These are phyloP conservation scores for Ptiloglossa arizonensis DNA, from an alignment of 1,140 invertebrate genomes.

Conservation along the genomic window DNA sequence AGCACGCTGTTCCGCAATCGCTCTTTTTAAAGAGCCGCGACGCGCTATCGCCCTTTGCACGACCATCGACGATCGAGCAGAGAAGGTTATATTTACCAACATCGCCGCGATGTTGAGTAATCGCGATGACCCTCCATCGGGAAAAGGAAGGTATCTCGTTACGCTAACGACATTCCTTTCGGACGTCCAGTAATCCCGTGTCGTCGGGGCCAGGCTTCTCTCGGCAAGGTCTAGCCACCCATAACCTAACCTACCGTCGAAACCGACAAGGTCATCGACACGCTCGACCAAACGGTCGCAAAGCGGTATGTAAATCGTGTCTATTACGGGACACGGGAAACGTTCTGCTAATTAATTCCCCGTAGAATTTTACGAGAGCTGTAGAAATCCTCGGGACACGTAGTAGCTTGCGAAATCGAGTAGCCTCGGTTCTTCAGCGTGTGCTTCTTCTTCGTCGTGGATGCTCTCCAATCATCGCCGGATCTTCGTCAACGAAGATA, in stretches of 20 bases:
- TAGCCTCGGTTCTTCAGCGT: too few species aligned
- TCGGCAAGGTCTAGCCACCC: neutral
- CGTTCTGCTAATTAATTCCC: too few species aligned
- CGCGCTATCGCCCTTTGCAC: constrained; percentile 19
- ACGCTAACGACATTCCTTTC: constrained; percentile 4
- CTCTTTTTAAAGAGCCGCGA: neutral
- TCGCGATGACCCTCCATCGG: neutral
- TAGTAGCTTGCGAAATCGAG: too few species aligned
- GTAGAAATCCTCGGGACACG: too few species aligned
- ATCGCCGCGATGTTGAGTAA: neutral
- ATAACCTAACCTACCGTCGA: constrained; percentile 20
- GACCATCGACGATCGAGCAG: neutral
- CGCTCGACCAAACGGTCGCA: neutral
- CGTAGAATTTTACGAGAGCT: too few species aligned
- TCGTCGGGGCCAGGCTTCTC: too few species aligned
- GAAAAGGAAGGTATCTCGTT: neutral
- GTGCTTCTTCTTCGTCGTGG: too few species aligned
- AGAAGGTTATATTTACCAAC: constrained; percentile 28
- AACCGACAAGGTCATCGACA: constrained; percentile 27
- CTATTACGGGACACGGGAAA: too few species aligned
- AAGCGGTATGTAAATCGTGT: neutral
- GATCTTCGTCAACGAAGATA: too few species aligned
- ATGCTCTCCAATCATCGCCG: too few species aligned
- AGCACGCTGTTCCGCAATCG: neutral
- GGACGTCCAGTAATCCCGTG: constrained; percentile 21